A percentile compares a stretch with the other conserved stretches of the same genome.
phyloP scores from a whole-genome alignment of 2,113 vertebrate species.

The Aldabrachelys gigantea region DNA sequence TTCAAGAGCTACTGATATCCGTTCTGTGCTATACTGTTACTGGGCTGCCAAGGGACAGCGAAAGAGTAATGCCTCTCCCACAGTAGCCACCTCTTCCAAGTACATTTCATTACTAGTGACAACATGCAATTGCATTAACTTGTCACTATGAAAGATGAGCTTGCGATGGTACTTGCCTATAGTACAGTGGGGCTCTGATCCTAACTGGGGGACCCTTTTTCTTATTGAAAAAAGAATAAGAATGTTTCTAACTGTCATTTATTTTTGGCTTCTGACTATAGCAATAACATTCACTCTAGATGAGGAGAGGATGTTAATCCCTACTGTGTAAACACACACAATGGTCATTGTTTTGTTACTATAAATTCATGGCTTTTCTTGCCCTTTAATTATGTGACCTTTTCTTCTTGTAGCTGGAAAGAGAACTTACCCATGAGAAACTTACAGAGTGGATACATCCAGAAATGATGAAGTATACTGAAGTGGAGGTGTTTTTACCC shows the following conservation, averaged over 20 bases:
- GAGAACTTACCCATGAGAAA: constrained; percentile 81
- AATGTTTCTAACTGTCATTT: neutral
- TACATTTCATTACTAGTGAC: neutral
- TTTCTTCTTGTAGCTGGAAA: constrained; percentile 80
- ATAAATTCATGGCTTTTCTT: neutral
- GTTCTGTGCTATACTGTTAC: neutral
- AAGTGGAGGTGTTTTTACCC: constrained; percentile 82
- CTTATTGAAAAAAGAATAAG: neutral
- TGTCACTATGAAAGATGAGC: too few species aligned
- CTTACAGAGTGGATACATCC: constrained; percentile 82
- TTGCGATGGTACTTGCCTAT: neutral
- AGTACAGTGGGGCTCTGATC: neutral
- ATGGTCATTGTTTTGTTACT: neutral
- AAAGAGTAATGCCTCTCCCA: neutral
- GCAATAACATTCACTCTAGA: neutral
- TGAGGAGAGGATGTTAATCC: neutral
- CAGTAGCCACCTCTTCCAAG: neutral
- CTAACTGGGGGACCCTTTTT: neutral
- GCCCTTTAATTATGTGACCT: neutral
- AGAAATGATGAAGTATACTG: constrained; percentile 73
- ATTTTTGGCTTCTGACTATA: neutral
- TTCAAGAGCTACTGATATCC: neutral
- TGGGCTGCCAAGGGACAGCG: neutral
- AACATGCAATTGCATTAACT: neutral
- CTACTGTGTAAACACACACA: neutral